Evolutionary conservation across 2,113 vertebrate genomes (phyloP).

Genomic region (Tinamus guttatus): DNA sequence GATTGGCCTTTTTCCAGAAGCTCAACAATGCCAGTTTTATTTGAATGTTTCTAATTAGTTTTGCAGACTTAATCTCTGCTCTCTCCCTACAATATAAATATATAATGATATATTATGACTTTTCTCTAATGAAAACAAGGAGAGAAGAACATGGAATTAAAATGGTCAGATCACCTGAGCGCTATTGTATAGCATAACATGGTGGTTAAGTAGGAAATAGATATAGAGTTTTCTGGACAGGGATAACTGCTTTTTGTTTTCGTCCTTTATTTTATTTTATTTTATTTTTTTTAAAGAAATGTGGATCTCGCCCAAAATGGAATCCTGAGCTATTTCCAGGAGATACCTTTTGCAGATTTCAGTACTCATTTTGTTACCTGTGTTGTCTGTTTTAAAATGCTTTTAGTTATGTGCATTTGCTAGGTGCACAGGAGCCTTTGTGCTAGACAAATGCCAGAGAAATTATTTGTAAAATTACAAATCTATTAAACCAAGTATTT

Average conservation of each 20-base stretch:
- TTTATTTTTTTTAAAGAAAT: background rate
- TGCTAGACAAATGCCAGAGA: background rate
- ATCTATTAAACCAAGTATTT: background rate
- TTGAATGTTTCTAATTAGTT: background rate
- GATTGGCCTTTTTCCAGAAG: background rate
- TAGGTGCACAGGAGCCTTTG: background rate
- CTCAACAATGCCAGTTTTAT: accelerated
- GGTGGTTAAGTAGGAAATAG: too few relatives aligned
- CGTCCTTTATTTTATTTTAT: too few relatives aligned
- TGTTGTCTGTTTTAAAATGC: background rate
- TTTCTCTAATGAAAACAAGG: background rate
- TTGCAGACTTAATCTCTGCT: accelerated
- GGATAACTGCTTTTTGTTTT: background rate
- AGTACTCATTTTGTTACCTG: background rate
- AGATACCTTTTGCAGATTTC: accelerated
- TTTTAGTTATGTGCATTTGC: background rate
- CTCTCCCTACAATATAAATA: accelerated
- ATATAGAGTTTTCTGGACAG: too few relatives aligned
- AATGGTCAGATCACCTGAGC: accelerated
- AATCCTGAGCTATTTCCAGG: background rate
- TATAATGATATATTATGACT: accelerated
- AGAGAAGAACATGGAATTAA: accelerated
- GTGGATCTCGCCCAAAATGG: accelerated
- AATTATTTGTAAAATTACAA: background rate
- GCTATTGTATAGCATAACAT: accelerated